Base-by-base conservation (phyloP, 2,797 vertebrate genomes). In the Ateles fusciceps region DNA sequence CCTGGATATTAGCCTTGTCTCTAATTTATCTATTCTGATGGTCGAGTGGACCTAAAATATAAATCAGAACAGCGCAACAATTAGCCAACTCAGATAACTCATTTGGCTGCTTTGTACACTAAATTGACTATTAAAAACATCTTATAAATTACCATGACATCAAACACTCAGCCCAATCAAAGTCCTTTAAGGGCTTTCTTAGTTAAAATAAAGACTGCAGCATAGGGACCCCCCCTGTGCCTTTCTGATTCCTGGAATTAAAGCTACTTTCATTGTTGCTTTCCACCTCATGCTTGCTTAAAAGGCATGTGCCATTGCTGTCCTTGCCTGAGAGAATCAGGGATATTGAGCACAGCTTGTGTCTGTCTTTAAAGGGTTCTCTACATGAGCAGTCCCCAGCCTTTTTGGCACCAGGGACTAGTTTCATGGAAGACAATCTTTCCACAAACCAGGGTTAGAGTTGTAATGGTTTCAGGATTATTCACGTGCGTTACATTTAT, bases 151-250 rank as follows among this genome's bases (percentile, higher is more conserved):
- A 30, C 74, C 22, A 6, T 26, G 36, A 84, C 50, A 9, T 48
- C 15, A 24, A 85, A 89, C 42, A 80, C 4, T 4, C n/a, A n/a
- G 8, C 33, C 19, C 44, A 36, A 22, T 7, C 2, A 21, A 44
- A 83, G 33, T 36, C 36, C n/a, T 72, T 17, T 13, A 26, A 76
- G 12, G 5, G 1, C 30, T 80, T 86, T 30, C 85, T 88, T 46
- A 5, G 33, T 59, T 61, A 81, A 94, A 85, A 46, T 81, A 28
- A 44, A 91, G 76, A 71, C 28, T 10, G 28, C 17, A 33, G 5
- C 2, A 15, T 24, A 50, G 17, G 36, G 21, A 22, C 28, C 3
- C 12, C n/a, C n/a, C 5, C 0, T 68, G 0, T 50, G 26, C 21
- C 36, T 85, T 36, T 88, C 81, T n/a, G 33, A 68, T 91, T 88